phyloP scores from a whole-genome alignment of 1,140 invertebrate species.

The Anastrepha ludens region DNA sequence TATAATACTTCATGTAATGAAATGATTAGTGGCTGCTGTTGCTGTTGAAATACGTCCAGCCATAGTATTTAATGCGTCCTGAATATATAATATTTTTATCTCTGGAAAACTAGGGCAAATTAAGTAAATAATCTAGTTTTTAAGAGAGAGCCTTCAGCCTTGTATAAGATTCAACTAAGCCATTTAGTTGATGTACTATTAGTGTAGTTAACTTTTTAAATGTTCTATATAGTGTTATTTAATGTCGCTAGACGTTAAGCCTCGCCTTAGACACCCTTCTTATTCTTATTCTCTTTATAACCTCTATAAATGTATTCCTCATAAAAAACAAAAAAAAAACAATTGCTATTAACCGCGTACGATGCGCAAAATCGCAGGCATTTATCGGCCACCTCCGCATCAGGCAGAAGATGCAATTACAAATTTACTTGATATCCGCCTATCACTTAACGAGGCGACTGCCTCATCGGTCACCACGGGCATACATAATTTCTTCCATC shows the following conservation, averaged over 20 bases:
- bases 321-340: not conserved
- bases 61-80: too few relatives aligned
- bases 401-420: conserved; percentile 66
- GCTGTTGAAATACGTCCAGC: too few relatives aligned
- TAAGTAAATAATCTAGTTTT: not conserved
- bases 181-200: conserved; percentile 15
- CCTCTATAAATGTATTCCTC: not conserved
- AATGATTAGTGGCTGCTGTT: too few relatives aligned
- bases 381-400: conserved; percentile 65
- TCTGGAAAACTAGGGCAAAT: too few relatives aligned
- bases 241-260: not conserved
- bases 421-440: conserved; percentile 70
- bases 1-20: too few relatives aligned
- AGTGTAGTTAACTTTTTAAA: not conserved
- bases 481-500: conserved; percentile 59
- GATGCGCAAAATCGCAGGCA: conserved; percentile 61
- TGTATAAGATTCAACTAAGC: not conserved
- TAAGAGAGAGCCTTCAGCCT: not conserved
- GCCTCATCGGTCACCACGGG: conserved; percentile 55
- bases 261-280: conserved; percentile 12
- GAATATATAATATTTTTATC: too few relatives aligned
- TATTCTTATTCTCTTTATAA: conserved; percentile 30
- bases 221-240: not conserved
- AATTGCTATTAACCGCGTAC: conserved; percentile 29
- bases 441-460: conserved; percentile 70